Base-by-base conservation (phyloP, 2,113 vertebrate species). In the Lycocorax pyrrhopterus region DNA sequence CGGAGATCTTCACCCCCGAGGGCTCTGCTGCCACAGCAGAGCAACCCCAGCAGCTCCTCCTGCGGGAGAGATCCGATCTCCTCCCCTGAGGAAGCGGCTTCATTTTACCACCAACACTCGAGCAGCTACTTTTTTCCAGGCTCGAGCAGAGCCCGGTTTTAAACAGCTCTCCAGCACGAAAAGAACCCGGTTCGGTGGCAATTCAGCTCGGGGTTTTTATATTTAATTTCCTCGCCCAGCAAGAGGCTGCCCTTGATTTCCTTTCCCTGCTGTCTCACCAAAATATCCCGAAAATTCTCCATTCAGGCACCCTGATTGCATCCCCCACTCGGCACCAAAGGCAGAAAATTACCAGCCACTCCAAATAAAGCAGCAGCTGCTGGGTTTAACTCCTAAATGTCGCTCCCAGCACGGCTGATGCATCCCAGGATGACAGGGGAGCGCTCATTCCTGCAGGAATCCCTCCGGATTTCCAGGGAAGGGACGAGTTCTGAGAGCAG, bases 301-400 rank as follows among this genome's bases (percentile, higher is more conserved):
- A 56, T 77, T 90, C 92, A 84, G 89, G 86, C 82, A 39, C 89
- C 91, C 91, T 96, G 96, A 96, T 94, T 94, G 15, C 94, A 60
- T 77, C 60, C 90, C 80, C 73, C 89, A 58, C 96, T 96, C 94
- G 35, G 85, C 91, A 93, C 81, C 92, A 68, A 85, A 95, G 90
- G 78, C 67, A 88, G 76, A 94, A 92, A 95, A 97, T 97, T 85
- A 89, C 16, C 89, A 85, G 30, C 73, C 95, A 92, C 96, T 97
- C 86, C 75, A 95, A 83, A 85, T 44, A 33, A 91, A 93, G 87
- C 67, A 63, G 92, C 94, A 94, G 94, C 89, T 92, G 94, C 92
- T 79, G 1, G 76, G 16, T 81, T 94, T 96, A 96, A 90, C 85
- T 84, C 71, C 74, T 93, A 1, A 49, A 19, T 49, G 72, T 27